A percentile compares a stretch with the other conserved stretches of the same genome.
These are phyloP conservation scores for Aeoliscus strigatus DNA, from an alignment of 2,797 vertebrate genomes.

Conservation along the genomic window DNA sequence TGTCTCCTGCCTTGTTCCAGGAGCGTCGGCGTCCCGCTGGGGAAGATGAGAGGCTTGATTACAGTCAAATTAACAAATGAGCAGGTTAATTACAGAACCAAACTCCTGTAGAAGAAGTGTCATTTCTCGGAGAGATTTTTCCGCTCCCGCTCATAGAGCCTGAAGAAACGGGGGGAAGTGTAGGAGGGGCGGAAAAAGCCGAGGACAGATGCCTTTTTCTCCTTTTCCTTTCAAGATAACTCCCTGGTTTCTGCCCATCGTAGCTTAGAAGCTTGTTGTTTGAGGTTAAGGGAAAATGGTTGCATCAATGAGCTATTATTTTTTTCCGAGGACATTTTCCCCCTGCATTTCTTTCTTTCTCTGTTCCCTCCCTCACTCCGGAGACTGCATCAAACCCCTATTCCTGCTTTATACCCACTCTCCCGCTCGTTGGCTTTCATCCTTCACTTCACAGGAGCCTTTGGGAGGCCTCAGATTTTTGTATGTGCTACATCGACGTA, in stretches of 20 bases:
- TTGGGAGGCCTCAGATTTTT: slow-evolving; percentile 60
- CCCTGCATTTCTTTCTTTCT: slow-evolving; percentile 23
- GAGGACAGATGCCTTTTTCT: slow-evolving; percentile 28
- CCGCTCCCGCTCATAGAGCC: slow-evolving; percentile 41
- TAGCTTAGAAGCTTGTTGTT: slow-evolving; percentile 48
- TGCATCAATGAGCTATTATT: slow-evolving; percentile 66
- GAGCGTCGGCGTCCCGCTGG: slow-evolving; percentile 60
- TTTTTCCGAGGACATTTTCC: slow-evolving; percentile 53
- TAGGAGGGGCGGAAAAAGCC: slow-evolving; percentile 21
- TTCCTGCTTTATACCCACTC: slow-evolving; percentile 62
- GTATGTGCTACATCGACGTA: slow-evolving; percentile 61
- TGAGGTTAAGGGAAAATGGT: slow-evolving; percentile 66
- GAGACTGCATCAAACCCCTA: slow-evolving; percentile 66
- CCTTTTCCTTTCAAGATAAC: slow-evolving; percentile 40
- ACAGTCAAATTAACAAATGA: slow-evolving; percentile 76
- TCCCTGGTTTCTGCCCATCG: slow-evolving; percentile 45
- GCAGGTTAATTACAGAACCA: slow-evolving; percentile 72
- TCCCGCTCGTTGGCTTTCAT: slow-evolving; percentile 69
- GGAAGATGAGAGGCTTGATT: slow-evolving; percentile 75
- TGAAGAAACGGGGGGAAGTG: slow-evolving; percentile 31
- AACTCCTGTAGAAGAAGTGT: slow-evolving; percentile 65
- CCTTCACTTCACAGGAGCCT: slow-evolving; percentile 67
- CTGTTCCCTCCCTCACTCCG: slow-evolving; percentile 52
- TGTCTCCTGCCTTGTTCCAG: slow-evolving; percentile 58
- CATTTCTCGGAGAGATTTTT: slow-evolving; percentile 59